A percentile compares a stretch with the other conserved stretches of the same genome.
Evolutionary conservation across 2,888 invertebrate genomes (phyloP).

Genomic region (Netelia fuscicornis): DNA sequence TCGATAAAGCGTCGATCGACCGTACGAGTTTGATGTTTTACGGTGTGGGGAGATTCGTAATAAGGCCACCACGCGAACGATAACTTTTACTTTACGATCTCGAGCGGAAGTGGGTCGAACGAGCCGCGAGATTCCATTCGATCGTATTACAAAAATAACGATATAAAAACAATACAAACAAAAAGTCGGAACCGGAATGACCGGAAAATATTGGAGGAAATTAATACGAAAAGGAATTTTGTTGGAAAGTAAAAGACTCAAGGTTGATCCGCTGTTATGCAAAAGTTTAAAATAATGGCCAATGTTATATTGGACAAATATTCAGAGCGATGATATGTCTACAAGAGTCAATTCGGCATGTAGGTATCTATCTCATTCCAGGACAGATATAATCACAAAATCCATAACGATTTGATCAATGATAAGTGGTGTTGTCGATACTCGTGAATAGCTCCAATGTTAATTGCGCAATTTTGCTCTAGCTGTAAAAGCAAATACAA

Average conservation of each 20-base stretch:
- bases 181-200: not conserved
- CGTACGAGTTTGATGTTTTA: slow-evolving; percentile 12
- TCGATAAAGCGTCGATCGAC: not conserved
- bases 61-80: slow-evolving; percentile 10
- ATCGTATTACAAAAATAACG: not conserved
- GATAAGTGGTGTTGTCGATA: slow-evolving; percentile 4
- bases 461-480: slow-evolving; percentile 37
- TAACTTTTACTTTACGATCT: slow-evolving; percentile 26
- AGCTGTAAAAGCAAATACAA: slow-evolving; percentile 6
- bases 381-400: not conserved
- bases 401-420: slow-evolving; percentile 3
- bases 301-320: too few species aligned
- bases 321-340: too few species aligned
- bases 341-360: too few species aligned
- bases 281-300: too few species aligned
- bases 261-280: too few species aligned
- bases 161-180: not conserved
- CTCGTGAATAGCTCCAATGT: slow-evolving; percentile 5
- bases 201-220: not conserved
- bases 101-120: slow-evolving; percentile 14
- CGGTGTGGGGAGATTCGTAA: slow-evolving; percentile 19
- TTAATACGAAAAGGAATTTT: not conserved
- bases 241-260: too few species aligned
- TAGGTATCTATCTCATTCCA: too few species aligned
- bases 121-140: not conserved